These are phyloP conservation scores for Ctenomys sociabilis DNA, from an alignment of 2,113 vertebrate genomes.

Conservation along the genomic window DNA sequence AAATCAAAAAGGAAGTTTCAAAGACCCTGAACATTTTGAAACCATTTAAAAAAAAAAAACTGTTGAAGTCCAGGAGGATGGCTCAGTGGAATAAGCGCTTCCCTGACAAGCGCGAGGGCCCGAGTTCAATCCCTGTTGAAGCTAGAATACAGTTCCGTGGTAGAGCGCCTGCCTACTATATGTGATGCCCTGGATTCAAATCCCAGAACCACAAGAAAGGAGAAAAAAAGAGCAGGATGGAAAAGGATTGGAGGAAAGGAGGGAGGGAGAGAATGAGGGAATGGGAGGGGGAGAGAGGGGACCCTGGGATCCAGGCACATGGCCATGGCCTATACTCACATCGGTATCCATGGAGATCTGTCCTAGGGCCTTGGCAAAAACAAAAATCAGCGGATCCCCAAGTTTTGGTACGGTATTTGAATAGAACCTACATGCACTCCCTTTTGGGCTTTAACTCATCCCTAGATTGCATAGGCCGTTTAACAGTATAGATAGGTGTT, in stretches of 20 bases:
- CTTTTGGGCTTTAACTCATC: neutral
- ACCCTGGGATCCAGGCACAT: neutral
- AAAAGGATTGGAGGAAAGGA: neutral
- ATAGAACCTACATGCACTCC: neutral
- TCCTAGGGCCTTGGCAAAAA: neutral
- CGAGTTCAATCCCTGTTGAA: too few relatives aligned
- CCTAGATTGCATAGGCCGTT: neutral
- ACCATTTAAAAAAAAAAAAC: neutral
- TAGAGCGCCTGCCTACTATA: neutral
- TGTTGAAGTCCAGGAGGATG: too few relatives aligned
- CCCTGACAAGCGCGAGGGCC: too few relatives aligned
- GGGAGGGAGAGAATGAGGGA: neutral
- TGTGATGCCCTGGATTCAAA: neutral
- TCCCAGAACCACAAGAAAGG: neutral
- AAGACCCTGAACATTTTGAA: neutral
- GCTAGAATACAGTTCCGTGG: neutral
- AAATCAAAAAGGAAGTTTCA: constrained; percentile 22
- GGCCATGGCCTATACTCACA: too few relatives aligned
- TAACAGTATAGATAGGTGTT: neutral
- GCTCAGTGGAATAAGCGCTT: too few relatives aligned
- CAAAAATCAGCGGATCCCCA: neutral
- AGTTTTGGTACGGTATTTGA: neutral
- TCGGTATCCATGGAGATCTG: neutral
- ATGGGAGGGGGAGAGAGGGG: neutral
- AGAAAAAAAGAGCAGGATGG: neutral